A percentile compares a stretch with the other conserved stretches of the same genome.
Evolutionary conservation across 2,797 vertebrate species (phyloP).

Genomic region (Hapalemur alaotrensis): DNA sequence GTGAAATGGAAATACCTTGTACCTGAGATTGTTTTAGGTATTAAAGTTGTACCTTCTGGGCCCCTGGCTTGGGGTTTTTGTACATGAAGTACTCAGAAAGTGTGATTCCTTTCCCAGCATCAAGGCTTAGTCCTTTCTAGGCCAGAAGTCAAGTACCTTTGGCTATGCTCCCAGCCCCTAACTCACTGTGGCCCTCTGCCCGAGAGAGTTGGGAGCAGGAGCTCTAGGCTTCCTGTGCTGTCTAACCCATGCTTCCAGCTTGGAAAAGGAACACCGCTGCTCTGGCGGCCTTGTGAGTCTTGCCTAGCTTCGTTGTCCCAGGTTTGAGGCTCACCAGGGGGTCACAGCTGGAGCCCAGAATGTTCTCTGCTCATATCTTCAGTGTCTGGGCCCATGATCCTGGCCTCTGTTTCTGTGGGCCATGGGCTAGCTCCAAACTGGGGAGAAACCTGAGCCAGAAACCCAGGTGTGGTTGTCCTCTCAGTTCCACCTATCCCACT

Average conservation of each 20-base stretch:
- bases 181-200: conserved; percentile 3
- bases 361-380: neutral
- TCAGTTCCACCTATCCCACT: neutral
- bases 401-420: neutral
- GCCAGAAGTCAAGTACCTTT: neutral
- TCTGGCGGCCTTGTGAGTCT: neutral
- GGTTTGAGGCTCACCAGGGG: neutral
- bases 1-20: neutral
- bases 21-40: neutral
- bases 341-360: neutral
- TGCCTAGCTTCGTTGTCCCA: neutral
- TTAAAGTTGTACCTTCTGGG: conserved; percentile 2
- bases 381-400: neutral
- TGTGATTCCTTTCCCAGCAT: conserved; percentile 16
- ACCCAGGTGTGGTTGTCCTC: neutral
- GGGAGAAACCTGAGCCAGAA: conserved; percentile 1
- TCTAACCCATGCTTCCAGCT: neutral
- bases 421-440: neutral
- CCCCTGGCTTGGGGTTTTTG: conserved; percentile 27
- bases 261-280: neutral
- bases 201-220: neutral
- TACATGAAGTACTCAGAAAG: neutral
- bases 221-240: neutral
- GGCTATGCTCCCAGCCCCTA: neutral
- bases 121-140: conserved; percentile 34